Base-by-base conservation (phyloP, 2,797 vertebrate species). In the Jordanella pulchra region DNA sequence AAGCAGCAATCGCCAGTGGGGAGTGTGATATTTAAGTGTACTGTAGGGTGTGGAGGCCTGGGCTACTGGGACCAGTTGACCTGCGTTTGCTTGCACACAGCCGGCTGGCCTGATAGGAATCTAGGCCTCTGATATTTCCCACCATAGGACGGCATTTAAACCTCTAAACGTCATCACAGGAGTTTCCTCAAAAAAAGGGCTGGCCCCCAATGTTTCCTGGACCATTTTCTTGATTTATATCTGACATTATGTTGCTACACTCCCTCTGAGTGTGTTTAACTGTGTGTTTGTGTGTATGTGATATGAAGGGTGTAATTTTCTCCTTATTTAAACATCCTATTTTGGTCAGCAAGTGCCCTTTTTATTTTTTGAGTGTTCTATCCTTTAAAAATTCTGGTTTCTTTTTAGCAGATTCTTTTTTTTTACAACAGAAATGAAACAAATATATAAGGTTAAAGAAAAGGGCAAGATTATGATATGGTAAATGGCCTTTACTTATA, bases 71-170 rank as follows among this genome's bases (percentile, higher is more conserved):
- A 80, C 32, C 80, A 76, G 67, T 65, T 89, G 87, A 86, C 84
- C 83, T 85, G 72, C 67, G 71, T 77, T 83, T 78, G 76, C 65
- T 77, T 71, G 66, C 39, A 60, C 23, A 63, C 78, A 79, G 78
- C 60, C 73, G 80, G 39, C 71, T 63, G 27, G 21, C 73, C 86
- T 84, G 91, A 93, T 92, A 82, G 21, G 66, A 73, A 91, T 91
- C 89, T 89, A 44, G 71, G 61, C 77, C 67, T 76, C 51, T 61
- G 64, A 83, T 72, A 73, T 76, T 88, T 93, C 87, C 89, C 89
- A 90, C 84, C 83, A 80, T 84, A 84, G 72, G 69, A 54, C 61
- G 56, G 77, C 78, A 75, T 72, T 90, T 72, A 84, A 73, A 78
- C 67, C 2, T 47, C 71, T 53, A 68, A 55, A 73, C 30, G 71